Percentiles rank a stretch among this genome's conserved stretches.
These are phyloP conservation scores for Solenopsis fugax DNA, from an alignment of 1,140 invertebrate species.

Conservation along the genomic window DNA sequence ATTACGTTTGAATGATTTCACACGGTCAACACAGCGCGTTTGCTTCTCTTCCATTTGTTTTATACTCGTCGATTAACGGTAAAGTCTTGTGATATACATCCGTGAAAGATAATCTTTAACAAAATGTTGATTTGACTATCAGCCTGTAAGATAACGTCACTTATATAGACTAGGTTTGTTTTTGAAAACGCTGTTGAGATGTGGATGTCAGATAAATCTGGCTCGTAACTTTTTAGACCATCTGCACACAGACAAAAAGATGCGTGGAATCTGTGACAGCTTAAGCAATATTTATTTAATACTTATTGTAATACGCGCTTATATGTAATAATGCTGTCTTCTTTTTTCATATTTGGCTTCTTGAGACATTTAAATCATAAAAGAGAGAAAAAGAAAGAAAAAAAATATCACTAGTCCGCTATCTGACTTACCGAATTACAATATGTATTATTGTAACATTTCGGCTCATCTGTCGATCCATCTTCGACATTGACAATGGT, in stretches of 20 bases:
- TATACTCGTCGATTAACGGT: conserved; percentile 33
- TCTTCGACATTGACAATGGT: no score
- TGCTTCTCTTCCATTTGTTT: not conserved
- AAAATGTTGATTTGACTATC: conserved; percentile 31
- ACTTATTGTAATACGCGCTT: not conserved
- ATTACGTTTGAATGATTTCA: no score
- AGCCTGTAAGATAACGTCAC: not conserved
- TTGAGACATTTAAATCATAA: not conserved
- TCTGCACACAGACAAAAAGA: not conserved
- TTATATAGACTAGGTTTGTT: not conserved
- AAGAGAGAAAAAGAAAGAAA: not conserved
- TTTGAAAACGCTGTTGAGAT: not conserved
- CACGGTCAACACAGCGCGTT: not conserved
- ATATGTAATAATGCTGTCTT: not conserved
- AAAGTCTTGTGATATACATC: not conserved
- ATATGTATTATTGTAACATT: no score
- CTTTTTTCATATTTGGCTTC: not conserved
- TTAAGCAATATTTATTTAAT: not conserved
- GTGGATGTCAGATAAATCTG: conserved; percentile 7
- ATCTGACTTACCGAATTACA: not conserved
- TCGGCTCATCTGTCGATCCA: no score
- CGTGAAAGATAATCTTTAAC: not conserved
- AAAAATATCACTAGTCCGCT: not conserved
- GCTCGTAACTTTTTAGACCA: not conserved
- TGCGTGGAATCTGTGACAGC: not conserved